Evolutionary conservation across 2,113 vertebrate species (phyloP), one percentile per base, ranked within the genome.

Genomic region (Gopherus flavomarginatus): DNA sequence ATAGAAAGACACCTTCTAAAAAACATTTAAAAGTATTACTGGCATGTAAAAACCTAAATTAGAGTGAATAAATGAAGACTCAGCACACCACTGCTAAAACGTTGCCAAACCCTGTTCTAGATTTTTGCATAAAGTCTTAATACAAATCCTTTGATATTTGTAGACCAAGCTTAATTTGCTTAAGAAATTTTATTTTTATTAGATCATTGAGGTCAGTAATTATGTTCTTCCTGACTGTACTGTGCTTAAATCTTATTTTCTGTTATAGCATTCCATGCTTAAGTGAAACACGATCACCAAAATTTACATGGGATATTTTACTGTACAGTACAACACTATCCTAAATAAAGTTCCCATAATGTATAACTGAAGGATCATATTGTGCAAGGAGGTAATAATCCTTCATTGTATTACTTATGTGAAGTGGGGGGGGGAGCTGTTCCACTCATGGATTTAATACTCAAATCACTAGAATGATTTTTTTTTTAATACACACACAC

Each of bases 271-370:
- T 27, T 14, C 56, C 8, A 57, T 0, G 4, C 31, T 22, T 22
- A 85, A 96, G 59, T 19, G 19, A 83, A 42, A 31, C 26, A 10
- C 16, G 65, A 0, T 26, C 17, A 0, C 72, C 49, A 56, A 49
- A 47, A 6, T 0, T 0, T 35, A 22, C 16, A 42, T 0, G 0
- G 14, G 24, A 72, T 78, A 42, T 86, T 81, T 92, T 29, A 1
- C 16, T 35, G 4, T 29, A 65, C 80, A 85, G 78, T 27, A 9
- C 6, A 42, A 78, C 0, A 0, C 13, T 11, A 47, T 2, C 22
- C 1, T 22, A n/a, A 2, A 2, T 31, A 8, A 26, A 3, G 0
- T 12, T n/a, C 86, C 90, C 54, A 77, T 78, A 47, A 47, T 44
- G 13, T 47, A 27, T 27, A 44, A 78, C 26, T 44, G 24, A 38